phyloP scores from a whole-genome alignment of 2,797 vertebrate species.

The Scleropages formosus region DNA sequence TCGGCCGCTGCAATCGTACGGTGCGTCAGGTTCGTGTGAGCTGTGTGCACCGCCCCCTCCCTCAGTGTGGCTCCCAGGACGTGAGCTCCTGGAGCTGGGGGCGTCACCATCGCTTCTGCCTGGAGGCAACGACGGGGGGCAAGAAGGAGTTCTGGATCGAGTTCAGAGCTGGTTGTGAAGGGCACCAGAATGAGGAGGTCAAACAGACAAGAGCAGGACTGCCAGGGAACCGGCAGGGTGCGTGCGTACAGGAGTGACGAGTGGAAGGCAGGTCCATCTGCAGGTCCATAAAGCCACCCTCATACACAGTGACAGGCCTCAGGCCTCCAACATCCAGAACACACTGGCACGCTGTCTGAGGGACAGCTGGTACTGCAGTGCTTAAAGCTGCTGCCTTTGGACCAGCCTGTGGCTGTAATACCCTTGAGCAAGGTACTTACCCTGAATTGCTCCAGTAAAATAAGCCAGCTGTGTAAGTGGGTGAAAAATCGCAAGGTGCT shows the following conservation, averaged over 20 bases:
- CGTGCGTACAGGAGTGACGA: not conserved
- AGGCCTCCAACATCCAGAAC: too few species aligned
- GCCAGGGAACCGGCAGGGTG: conserved; percentile 1
- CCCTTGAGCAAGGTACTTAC: too few species aligned
- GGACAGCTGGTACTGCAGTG: too few species aligned
- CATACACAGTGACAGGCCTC: too few species aligned
- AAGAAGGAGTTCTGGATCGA: conserved; percentile 41
- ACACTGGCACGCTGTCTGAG: too few species aligned
- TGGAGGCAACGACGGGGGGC: conserved; percentile 65
- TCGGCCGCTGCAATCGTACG: not conserved
- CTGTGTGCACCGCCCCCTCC: not conserved
- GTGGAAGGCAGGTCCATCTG: too few species aligned
- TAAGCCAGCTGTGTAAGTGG: too few species aligned
- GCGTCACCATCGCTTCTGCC: conserved; percentile 62
- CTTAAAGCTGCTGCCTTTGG: too few species aligned
- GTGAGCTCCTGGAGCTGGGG: conserved; percentile 55
- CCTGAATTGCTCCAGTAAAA: too few species aligned
- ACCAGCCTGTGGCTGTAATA: too few species aligned
- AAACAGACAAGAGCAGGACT: not conserved
- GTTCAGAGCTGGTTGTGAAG: conserved; percentile 24
- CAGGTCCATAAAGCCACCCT: too few species aligned
- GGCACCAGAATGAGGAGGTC: conserved; percentile 1
- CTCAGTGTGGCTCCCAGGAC: conserved; percentile 47
- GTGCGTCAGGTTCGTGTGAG: not conserved
- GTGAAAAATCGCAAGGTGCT: too few species aligned